Conservation (phyloP, 2,888 invertebrate genomes). For the Plagodis pulveraria region DNA sequence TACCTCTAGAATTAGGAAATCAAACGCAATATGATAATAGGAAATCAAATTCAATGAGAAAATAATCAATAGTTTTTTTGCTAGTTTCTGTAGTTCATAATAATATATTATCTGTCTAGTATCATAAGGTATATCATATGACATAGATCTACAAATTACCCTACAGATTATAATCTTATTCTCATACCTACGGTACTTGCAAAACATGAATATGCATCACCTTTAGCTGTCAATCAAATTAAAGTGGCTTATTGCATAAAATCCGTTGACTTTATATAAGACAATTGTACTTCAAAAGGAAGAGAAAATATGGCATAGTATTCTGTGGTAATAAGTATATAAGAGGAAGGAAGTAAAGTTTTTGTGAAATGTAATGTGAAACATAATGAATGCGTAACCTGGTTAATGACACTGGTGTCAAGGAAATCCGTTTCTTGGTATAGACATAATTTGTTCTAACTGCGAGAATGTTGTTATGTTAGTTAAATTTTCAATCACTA, state of each 20-base stretch:
- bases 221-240: constrained; percentile 16
- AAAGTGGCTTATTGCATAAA: constrained; percentile 17
- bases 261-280: neutral
- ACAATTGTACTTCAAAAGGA: constrained; percentile 2
- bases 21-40: no score
- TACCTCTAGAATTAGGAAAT: no score
- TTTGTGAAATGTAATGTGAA: constrained; percentile 15
- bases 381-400: neutral
- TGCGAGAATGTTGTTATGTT: no score
- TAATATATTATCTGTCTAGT: no score
- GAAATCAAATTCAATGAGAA: no score
- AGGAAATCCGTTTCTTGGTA: constrained; percentile 13
- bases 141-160: constrained; percentile 3
- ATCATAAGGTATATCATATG: neutral
- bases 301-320: constrained; percentile 8
- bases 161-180: constrained; percentile 5
- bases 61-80: no score
- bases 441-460: neutral
- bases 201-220: neutral
- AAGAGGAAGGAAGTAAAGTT: constrained; percentile 22
- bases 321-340: neutral
- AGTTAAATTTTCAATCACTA: no score
- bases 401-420: neutral
- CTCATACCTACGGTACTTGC: constrained; percentile 5
- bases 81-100: no score